Percentiles rank a stretch among this genome's conserved stretches.
Evolutionary conservation across 1,140 invertebrate species (phyloP).

Genomic region (Meloidogyne floridensis): DNA sequence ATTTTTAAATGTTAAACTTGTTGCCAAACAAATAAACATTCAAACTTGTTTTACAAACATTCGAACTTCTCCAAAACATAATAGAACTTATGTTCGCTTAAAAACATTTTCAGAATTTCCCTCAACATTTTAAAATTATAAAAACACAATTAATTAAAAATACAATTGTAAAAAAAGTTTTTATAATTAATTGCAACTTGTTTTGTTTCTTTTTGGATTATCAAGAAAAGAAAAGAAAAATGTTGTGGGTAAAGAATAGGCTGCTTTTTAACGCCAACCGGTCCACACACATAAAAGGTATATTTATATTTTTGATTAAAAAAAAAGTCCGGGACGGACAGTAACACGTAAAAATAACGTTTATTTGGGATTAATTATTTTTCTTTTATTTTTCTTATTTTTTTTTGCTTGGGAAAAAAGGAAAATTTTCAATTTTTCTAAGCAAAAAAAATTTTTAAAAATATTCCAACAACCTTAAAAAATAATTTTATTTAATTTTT

Average conservation of each 20-base stretch:
- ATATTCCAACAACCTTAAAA: too few species aligned
- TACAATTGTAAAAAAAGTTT: neutral
- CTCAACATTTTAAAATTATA: too few species aligned
- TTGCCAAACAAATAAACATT: too few species aligned
- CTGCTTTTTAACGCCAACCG: neutral
- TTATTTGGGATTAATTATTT: slow-evolving; percentile 1
- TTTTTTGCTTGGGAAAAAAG: neutral
- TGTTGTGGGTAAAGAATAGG: neutral
- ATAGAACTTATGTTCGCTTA: too few species aligned
- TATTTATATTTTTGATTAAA: slow-evolving; percentile 1
- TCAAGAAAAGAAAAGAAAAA: neutral
- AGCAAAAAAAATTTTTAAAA: too few species aligned
- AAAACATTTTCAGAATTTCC: too few species aligned
- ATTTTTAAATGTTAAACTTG: too few species aligned
- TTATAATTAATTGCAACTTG: neutral
- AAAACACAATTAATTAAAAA: neutral
- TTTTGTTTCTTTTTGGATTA: neutral
- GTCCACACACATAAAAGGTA: neutral
- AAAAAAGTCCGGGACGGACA: neutral
- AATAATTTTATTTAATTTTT: too few species aligned
- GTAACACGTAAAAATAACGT: neutral
- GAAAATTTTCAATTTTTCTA: too few species aligned
- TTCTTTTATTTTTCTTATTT: neutral
- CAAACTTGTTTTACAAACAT: too few species aligned
- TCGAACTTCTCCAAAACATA: too few species aligned